Evolutionary conservation across 2,888 invertebrate species (phyloP), one percentile per base, ranked within the genome.

Genomic region (Augiades crinisus): DNA sequence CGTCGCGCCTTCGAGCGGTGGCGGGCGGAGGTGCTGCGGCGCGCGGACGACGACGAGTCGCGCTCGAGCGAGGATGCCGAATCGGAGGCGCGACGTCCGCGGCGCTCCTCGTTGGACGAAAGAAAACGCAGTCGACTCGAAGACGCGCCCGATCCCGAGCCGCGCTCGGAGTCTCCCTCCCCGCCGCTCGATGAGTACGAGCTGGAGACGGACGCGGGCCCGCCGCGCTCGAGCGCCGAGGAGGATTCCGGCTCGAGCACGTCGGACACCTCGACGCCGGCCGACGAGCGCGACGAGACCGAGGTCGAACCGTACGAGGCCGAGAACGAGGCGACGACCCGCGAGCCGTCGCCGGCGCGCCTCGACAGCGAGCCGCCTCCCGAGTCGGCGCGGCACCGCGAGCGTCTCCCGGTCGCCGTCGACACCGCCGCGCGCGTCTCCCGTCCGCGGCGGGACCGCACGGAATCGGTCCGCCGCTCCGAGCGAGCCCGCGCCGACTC

Each of bases 1-100:
- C 68, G 83, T 4, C 74, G 71, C 53, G 84, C 84, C 27, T 84
- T 83, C 68, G 81, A 82, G 54, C 76, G 76, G 2, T 84, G 85
- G 84, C 81, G 82, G 2, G 77, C 72, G 13, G 75, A 72, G 45
- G 74, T 79, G 55, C 59, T 78, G 53, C 70, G 75, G 12, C 68
- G 69, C 59, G 67, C 57, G 45, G 69, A 61, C 37, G 75, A 72
- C 56, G 74, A 74, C 54, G 33, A 33, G 33, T 17, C 60, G 4
- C 79, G 72, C 47, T 78, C 79, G 37, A 73, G 75, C 63, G 75
- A 75, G 53, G 78, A 81, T 57, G 67, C 52, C 34, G 60, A 56
- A n/a, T 16, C 33, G 56, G 30, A 27, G 54, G 38, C 50, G 10
- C 50, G 51, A 40, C 46, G 24, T 37, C 45, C 45, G 41, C 46